Evolutionary conservation across 2,888 invertebrate genomes (phyloP), one percentile per base, ranked within the genome.

Genomic region (Melieria crassipennis): DNA sequence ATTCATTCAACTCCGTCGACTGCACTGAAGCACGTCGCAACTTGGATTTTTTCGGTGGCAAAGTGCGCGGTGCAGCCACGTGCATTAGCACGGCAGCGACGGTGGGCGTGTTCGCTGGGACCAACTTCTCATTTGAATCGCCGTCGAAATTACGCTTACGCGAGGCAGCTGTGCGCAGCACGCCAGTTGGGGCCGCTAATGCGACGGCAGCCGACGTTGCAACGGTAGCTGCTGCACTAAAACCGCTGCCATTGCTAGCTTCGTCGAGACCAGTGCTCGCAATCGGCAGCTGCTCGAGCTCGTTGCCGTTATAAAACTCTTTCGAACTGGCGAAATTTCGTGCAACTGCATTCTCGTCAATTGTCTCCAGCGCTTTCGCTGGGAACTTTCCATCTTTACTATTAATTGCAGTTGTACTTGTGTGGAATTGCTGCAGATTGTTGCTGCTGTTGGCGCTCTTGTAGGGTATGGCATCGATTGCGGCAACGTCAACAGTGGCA

Each of bases 61-160:
- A 72, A 10, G 79, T 84, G n/a, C 84, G 78, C 4, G 85, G 85
- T 9, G 81, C 73, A 72, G 62, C 77, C 70, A 78, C 81, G 77
- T 42, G 81, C 66, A 65, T 70, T 52, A 48, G 69, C 47, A 56
- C 30, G 9, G 50, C 57, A 9, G 65, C 64, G 9, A 73, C n/a
- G 43, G 63, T 70, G 4, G 56, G 6, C 9, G 47, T 30, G 47
- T 16, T 6, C 5, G 11, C n/a, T 13, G 11, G 55, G 30, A 13
- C 13, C 13, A 5, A 13, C 16, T 11, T 73, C 7, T 74, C 73
- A 64, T 72, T 73, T 43, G 61, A 47, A 0, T 75, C 69, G 60
- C 70, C 71, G 70, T 87, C 86, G 70, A 82, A 87, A 71, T 82
- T 84, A 13, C 87, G 81, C 78, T 86, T 86, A 43, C 85, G 82